Base-by-base conservation (phyloP, 2,113 vertebrate species). In the Dryoscopus gambensis region DNA sequence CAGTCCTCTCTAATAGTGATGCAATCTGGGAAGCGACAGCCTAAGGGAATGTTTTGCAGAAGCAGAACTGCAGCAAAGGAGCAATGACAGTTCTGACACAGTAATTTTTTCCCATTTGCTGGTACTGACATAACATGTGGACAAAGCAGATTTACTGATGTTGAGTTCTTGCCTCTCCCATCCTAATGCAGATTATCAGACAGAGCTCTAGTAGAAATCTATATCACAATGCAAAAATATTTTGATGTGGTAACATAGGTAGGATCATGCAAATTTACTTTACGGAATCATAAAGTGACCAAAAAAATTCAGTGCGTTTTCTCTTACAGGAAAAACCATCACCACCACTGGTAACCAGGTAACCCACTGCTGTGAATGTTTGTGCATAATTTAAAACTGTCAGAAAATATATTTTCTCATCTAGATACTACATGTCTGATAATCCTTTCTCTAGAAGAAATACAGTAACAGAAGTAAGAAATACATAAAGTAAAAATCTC, bases 301-400 rank as follows among this genome's bases (percentile, higher is more conserved):
- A 70, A 93, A 71, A 86, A 68, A 60, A 84, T 85, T 82, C 19
- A 22, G 4, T 80, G 46, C 16, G 13, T 71, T 78, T 69, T 89
- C 76, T 91, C 63, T 95, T 92, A 35, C 95, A 98, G 98, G 97
- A 97, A 90, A 90, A 80, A 40, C 63, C 84, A 80, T 87, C 93
- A 56, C 91, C 96, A 40, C 86, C 96, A 83, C 68, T 64, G 31
- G 63, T 97, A 97, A 68, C 20, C 69, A 95, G 68, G 97, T 97
- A 97, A 96, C 28, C 30, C 42, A 42, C 28, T 82, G 17, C 27
- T 90, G 19, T 69, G 59, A 84, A 59, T 74, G 27, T 67, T 17
- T 90, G 44, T 84, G 30, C 22, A 28, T 83, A 78, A 75, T 77
- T 92, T 81, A 74, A 90, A 86, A 46, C n/a, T 68, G 44, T 49